A percentile compares a stretch with the other conserved stretches of the same genome.
Conservation (phyloP, 2,797 vertebrate genomes). For the Clarias fuscus region DNA sequence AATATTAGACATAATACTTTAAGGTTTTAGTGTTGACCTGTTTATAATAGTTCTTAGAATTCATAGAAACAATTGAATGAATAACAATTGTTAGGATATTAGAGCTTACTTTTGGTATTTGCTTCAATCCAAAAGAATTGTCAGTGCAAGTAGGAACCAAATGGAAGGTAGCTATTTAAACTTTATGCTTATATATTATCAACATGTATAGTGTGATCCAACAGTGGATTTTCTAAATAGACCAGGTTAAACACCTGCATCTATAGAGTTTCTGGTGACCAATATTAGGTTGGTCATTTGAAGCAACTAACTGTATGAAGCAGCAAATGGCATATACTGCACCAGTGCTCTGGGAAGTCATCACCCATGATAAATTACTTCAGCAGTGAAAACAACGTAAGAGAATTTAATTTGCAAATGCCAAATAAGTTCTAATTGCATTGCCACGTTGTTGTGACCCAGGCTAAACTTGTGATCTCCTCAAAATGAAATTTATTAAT, state of each 20-base stretch:
- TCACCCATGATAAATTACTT: slow-evolving; percentile 49
- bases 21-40: too few species aligned
- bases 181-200: not conserved
- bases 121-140: not conserved
- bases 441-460: slow-evolving; percentile 40
- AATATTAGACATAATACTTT: too few species aligned
- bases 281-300: not conserved
- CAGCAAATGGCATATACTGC: slow-evolving; percentile 28
- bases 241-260: not conserved
- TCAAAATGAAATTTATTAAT: slow-evolving; percentile 54
- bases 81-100: not conserved
- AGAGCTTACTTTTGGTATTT: not conserved
- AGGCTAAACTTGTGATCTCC: slow-evolving; percentile 47
- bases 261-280: not conserved
- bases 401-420: slow-evolving; percentile 51
- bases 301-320: slow-evolving; percentile 2
- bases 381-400: slow-evolving; percentile 39
- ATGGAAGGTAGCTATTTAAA: not conserved
- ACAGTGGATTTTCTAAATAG: not conserved
- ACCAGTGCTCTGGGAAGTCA: slow-evolving; percentile 34
- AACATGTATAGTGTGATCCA: not conserved
- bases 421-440: slow-evolving; percentile 56
- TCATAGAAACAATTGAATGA: too few species aligned
- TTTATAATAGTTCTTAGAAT: too few species aligned
- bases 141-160: slow-evolving; percentile 2